Evolutionary conservation across 1,140 invertebrate genomes (phyloP), one percentile per base, ranked within the genome.

Genomic region (Uloborus diversus): DNA sequence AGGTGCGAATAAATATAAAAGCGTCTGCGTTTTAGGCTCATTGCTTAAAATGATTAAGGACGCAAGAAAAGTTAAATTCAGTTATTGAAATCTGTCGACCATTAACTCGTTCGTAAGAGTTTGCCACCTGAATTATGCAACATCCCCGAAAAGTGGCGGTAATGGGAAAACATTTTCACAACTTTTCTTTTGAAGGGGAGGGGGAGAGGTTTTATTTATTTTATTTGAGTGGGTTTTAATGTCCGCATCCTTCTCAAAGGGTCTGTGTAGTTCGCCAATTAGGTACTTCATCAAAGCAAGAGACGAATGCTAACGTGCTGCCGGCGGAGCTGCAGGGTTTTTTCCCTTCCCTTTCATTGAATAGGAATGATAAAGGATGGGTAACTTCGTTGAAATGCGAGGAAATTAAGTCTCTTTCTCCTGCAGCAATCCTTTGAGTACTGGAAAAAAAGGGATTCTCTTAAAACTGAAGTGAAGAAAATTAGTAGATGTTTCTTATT

Each of bases 41-140:
- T 65, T 78, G 73, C 61, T 78, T n/a, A 78, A 78, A 78, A 78
- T 78, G 61, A 78, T 78, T 78, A 78, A 78, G 73, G 73, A 42
- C 59, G n/a, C 66, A 78, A 78, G 73, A 78, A 78, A 78, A 78
- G 73, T 78, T 78, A 78, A 78, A 78, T 78, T 78, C 73, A 57
- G 59, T 78, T 78, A 78, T 78, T 78, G 73, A 78, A 78, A 78
- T 78, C 73, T 78, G 73, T 78, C 37, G 73, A 62, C 73, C 73
- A 78, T 78, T 78, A 78, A n/a, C n/a, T n/a, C n/a, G n/a, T n/a
- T n/a, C 73, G 13, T 42, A 30, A n/a, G 49, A 37, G 35, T 62
- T 61, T 35, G 32, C 37, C 47, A 56, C 61, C 61, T 78, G 73
- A 78, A 78, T 78, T 78, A 78, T 78, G 73, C 73, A 78, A 65